Conservation (phyloP, 2,888 invertebrate genomes). For the Lochmaea crataegi region DNA sequence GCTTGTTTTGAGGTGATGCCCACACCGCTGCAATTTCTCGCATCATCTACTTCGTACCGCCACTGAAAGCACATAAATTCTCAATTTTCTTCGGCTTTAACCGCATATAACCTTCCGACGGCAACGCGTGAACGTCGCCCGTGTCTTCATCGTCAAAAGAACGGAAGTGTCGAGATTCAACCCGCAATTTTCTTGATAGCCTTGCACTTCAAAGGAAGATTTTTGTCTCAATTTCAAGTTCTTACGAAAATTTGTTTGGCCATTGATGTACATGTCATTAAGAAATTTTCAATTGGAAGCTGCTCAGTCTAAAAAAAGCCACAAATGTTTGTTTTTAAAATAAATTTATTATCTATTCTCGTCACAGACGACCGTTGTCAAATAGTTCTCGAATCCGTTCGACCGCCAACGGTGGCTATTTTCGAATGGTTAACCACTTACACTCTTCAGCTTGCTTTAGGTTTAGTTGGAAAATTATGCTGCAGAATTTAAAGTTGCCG, state of each 20-base stretch:
- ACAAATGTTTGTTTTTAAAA: no score
- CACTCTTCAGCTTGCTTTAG: conserved; percentile 17
- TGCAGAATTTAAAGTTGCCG: not conserved
- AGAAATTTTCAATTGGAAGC: no score
- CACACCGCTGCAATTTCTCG: not conserved
- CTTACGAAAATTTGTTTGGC: not conserved
- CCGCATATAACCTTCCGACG: conserved; percentile 10
- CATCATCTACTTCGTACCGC: not conserved
- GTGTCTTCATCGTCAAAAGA: conserved; percentile 11
- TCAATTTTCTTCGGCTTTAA: conserved; percentile 6
- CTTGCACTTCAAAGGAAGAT: conserved; percentile 39
- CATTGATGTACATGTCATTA: not conserved
- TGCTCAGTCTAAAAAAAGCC: no score
- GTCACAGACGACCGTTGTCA: conserved; percentile 15
- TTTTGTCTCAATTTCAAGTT: conserved; percentile 13
- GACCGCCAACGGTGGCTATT: conserved; percentile 7
- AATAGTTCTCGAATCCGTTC: conserved; percentile 21
- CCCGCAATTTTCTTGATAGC: conserved; percentile 37
- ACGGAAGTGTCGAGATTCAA: conserved; percentile 31
- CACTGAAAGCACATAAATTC: conserved; percentile 11
- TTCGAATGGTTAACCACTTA: conserved; percentile 21
- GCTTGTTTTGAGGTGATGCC: not conserved
- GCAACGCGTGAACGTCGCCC: not conserved
- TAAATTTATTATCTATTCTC: conserved; percentile 7
- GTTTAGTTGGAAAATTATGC: not conserved